A percentile compares a stretch with the other conserved stretches of the same genome.
phyloP scores from a whole-genome alignment of 2,888 invertebrate genomes.

The Synergus japonicus region DNA sequence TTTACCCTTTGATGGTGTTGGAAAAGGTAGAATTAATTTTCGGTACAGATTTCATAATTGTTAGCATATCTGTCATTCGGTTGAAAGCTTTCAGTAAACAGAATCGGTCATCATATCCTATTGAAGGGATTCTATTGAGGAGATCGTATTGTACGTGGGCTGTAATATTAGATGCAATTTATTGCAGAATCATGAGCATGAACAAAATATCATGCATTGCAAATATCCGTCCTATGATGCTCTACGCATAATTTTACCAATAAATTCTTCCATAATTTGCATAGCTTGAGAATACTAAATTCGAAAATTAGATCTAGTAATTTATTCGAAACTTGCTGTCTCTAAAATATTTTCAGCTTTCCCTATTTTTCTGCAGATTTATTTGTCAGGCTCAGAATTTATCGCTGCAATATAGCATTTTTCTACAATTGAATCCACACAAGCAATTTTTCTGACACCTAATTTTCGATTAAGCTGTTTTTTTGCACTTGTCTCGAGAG shows the following conservation, averaged over 20 bases:
- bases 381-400: background rate
- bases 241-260: background rate
- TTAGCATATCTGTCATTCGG: background rate
- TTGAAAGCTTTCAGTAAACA: background rate
- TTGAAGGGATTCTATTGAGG: background rate
- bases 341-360: background rate
- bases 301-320: background rate
- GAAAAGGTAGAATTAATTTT: background rate
- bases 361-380: background rate
- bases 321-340: background rate
- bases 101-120: background rate
- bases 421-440: background rate
- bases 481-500: background rate
- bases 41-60: background rate
- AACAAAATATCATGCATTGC: background rate
- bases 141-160: background rate
- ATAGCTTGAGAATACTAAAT: background rate
- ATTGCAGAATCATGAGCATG: constrained; percentile 1
- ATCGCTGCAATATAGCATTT: background rate
- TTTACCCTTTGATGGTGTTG: too few relatives aligned
- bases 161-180: constrained; percentile 24
- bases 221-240: background rate
- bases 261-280: background rate
- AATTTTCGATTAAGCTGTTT: background rate
- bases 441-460: background rate